Base-by-base conservation (phyloP, 2,113 vertebrate genomes). In the Hemiprocne comata region DNA sequence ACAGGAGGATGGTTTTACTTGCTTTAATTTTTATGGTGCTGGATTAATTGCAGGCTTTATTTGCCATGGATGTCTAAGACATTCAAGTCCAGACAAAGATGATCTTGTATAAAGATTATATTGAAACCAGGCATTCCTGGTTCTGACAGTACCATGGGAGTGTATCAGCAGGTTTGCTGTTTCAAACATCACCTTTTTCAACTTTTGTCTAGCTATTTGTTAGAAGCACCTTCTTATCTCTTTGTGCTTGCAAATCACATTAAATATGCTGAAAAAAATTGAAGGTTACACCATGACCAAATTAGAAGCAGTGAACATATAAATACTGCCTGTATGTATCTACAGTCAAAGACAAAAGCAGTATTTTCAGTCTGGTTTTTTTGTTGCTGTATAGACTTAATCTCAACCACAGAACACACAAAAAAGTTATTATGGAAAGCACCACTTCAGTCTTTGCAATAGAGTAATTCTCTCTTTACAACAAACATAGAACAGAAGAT, bases 1-100 rank as follows among this genome's bases (percentile, higher is more conserved):
- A 64, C 57, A 90, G 20, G 50, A 89, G 57, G 36, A 50, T 66
- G 70, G 61, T 55, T 95, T 95, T 85, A 89, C 69, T 94, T 90
- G 75, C 85, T 92, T 64, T 71, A 21, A 57, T 58, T 87, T 91
- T 78, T 34, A 93, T 17, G 18, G 23, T 8, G 25, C 36, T 79
- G 91, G 40, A 72, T 80, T 87, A 73, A 73, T 2, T 42, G 65
- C 60, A 70, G 31, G 71, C 53, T 72, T 83, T 21, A 31, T 36
- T 73, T 85, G 83, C 50, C 80, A 31, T 3, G 9, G 18, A 60
- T 58, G 24, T 50, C 3, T 33, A 24, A 85, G 44, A 10, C 24
- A 50, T 31, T 58, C 9, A 29, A 46, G 50, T 48, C 38, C 69
- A 40, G 42, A 74, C 74, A 91, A 76, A 93, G 46, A n/a, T 10